Percentiles rank a stretch among this genome's conserved stretches.
Evolutionary conservation across 92 coral and sea anemone genomes (phyloP).

Genomic region (Galaxea fascicularis): DNA sequence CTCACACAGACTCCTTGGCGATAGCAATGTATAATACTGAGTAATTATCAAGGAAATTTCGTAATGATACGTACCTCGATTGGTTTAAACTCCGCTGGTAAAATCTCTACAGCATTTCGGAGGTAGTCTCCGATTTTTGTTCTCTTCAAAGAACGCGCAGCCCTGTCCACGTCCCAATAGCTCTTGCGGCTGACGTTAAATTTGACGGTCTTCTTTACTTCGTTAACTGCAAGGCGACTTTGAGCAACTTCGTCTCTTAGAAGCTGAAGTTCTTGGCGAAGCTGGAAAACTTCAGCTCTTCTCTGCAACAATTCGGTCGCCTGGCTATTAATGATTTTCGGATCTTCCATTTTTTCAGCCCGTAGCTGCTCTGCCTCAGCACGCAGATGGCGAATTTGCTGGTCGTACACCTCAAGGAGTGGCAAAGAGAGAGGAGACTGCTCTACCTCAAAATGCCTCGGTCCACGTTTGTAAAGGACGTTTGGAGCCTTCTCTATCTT

Average conservation of each 20-base stretch:
- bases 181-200: constrained; percentile 26
- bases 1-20: constrained; percentile 4
- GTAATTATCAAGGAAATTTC: constrained; percentile 10
- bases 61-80: no score
- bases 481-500: no score
- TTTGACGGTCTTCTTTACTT: constrained; percentile 12
- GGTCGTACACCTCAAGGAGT: constrained; percentile 16
- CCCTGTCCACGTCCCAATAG: constrained; percentile 31
- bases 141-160: constrained; percentile 32
- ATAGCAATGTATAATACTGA: constrained; percentile 10
- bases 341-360: not conserved
- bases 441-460: no score
- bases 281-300: constrained; percentile 18
- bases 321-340: not conserved
- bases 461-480: no score
- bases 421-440: constrained; percentile 7
- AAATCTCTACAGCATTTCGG: no score
- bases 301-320: constrained; percentile 15
- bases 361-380: constrained; percentile 17
- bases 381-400: constrained; percentile 4
- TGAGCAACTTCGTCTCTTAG: constrained; percentile 16
- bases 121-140: constrained; percentile 22
- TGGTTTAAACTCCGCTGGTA: no score
- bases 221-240: constrained; percentile 14
- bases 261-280: constrained; percentile 24